Conservation (phyloP, 2,888 invertebrate genomes). For the Cyrtodaria siliqua region DNA sequence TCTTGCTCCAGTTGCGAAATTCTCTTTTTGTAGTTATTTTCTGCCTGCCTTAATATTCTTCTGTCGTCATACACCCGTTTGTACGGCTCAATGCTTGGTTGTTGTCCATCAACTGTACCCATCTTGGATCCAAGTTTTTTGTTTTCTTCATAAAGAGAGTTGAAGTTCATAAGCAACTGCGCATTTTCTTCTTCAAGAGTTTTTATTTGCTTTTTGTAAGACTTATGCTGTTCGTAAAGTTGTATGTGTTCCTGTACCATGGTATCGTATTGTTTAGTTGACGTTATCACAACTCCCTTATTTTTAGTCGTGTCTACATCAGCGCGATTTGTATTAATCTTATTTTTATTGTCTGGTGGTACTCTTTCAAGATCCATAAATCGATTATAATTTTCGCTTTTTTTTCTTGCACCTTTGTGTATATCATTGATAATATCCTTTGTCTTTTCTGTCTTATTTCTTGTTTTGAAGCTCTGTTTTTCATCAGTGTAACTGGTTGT, state of each 20-base stretch:
- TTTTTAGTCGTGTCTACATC: too few relatives aligned
- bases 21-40: conserved; percentile 46
- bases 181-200: conserved; percentile 39
- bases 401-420: conserved; percentile 4
- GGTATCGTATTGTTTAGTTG: conserved; percentile 20
- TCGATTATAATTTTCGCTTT: neutral
- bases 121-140: conserved; percentile 38
- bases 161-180: conserved; percentile 28
- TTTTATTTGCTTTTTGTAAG: conserved; percentile 27
- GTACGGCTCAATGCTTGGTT: conserved; percentile 49
- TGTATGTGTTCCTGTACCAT: conserved; percentile 26
- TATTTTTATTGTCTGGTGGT: neutral
- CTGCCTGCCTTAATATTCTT: conserved; percentile 49
- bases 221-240: conserved; percentile 24
- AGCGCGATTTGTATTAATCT: too few relatives aligned
- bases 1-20: conserved; percentile 46
- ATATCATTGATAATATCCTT: neutral
- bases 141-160: conserved; percentile 44
- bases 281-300: neutral
- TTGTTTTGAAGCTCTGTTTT: neutral
- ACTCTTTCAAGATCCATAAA: neutral
- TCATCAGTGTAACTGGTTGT: neutral
- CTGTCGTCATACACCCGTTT: conserved; percentile 45
- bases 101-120: conserved; percentile 34
- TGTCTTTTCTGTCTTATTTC: conserved; percentile 4